Base-by-base conservation (phyloP, 2,888 invertebrate genomes). In the Synergus gifuensis region DNA sequence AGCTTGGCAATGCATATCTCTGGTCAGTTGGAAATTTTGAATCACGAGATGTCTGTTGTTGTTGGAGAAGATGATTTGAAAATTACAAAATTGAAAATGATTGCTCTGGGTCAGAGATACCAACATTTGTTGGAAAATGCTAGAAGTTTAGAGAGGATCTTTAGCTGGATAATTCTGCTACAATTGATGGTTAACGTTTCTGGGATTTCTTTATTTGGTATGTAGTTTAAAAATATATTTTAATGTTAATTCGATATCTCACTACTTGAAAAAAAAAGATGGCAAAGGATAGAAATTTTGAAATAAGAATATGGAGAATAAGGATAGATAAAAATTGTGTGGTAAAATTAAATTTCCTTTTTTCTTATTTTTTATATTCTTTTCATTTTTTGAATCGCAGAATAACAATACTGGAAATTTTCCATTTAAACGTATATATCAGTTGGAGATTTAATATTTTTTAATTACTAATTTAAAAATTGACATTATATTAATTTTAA, bases 1-100 rank as follows among this genome's bases (percentile, higher is more conserved):
- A 86, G 87, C 12, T 77, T 90, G 11, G 81, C 88, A 3, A 89
- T 91, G 87, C 90, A 92, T 36, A 76, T 91, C 2, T 91, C 91
- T 76, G 91, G 89, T 4, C 91, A 91, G 66, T 85, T 91, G 22
- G 88, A 90, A 60, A 79, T 91, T 60, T 80, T 91, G 0, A 83
- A 88, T 76, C 83, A 86, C 36, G 79, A 85, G 11, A 84, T 87
- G 42, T 46, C 12, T 22, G 44, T 46, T 22, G 18, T 67, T 18
- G 12, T 3, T 11, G 46, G 22, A 18, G 1, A 22, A 46, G n/a
- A 67, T 22, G 12, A 44, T 67, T 67, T 2, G 3, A 18, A 18
- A 16, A 82, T 80, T 0, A 73, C 2, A 8, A 76, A 28, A 42
- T 54, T 79, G 0, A 76, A 77, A 66, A 73, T 87, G 28, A 49